Evolutionary conservation across 2,113 vertebrate genomes (phyloP), one percentile per base, ranked within the genome.

Genomic region (Empidonax alnorum): DNA sequence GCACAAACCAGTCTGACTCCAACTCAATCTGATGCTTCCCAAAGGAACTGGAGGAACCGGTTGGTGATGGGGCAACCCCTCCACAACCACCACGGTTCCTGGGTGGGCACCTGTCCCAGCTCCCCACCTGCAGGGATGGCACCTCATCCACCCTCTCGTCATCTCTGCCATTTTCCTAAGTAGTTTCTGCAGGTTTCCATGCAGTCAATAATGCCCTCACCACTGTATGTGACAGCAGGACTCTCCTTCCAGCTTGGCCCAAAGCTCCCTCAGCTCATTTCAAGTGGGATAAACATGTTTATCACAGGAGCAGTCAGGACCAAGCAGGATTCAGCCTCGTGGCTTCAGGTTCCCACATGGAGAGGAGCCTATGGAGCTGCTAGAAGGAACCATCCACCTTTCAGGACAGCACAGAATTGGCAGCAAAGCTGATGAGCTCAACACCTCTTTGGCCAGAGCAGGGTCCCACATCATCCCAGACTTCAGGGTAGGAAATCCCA

Each of bases 1-100:
- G 83, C 37, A 42, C 67, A 93, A 96, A 95, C 95, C 82, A 73
- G 93, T 92, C 87, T 87, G 87, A 87, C 96, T 95, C 88, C 8
- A 5, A 0, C 47, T 91, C 50, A 50, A 13, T 74, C 93, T 81
- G 53, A 28, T 0, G 0, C 72, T 93, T 87, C 53, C 53, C 63
- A 53, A 56, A 94, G 59, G 76, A 94, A 92, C 96, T 0, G 1
- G 96, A 95, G 58, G 76, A 92, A 93, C 95, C 1, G 1, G 96
- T 74, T 86, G 59, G 47, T 31, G 93, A 91, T 78, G 91, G 56
- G 31, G 53, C 50, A 89, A 76, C 46, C 44, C 74, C 67, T 84
- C 66, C 68, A 83, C 55, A 89, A 63, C 25, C 25, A 27, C 56
- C 35, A 3, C 2, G 0, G 67, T 28, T 30, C 53, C 58, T 71